A percentile compares a stretch with the other conserved stretches of the same genome.
These are phyloP conservation scores for Drosophila meridiana DNA, from an alignment of 2,888 invertebrate species.

Conservation along the genomic window DNA sequence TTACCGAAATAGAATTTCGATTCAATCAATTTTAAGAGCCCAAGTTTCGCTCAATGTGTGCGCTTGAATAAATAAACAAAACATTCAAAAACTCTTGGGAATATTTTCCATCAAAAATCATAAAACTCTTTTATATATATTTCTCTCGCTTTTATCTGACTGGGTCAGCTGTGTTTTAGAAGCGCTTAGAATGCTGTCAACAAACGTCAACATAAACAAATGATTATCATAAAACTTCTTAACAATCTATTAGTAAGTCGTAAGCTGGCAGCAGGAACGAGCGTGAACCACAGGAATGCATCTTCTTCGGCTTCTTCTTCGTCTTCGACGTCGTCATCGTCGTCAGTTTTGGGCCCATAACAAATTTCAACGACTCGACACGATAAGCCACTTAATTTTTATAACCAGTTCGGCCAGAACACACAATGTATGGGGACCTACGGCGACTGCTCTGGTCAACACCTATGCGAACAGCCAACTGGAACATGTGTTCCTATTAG, in stretches of 20 bases:
- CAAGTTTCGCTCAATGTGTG: constrained; percentile 1
- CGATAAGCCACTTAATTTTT: constrained; percentile 75
- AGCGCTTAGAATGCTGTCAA: constrained; percentile 17
- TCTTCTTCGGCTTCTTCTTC: constrained; percentile 10
- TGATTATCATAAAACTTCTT: constrained; percentile 49
- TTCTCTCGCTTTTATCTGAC: constrained; percentile 30
- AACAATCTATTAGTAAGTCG: constrained; percentile 46
- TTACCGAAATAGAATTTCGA: too few relatives aligned
- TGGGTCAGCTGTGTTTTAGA: constrained; percentile 31
- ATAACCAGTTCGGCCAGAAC: constrained; percentile 41
- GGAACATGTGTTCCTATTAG: constrained; percentile 81
- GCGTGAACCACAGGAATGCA: constrained; percentile 31
- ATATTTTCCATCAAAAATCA: constrained; percentile 3
- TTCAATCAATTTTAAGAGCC: not conserved
- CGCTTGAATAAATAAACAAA: not conserved
- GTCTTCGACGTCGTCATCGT: constrained; percentile 35
- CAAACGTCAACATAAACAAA: constrained; percentile 26
- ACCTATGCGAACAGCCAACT: constrained; percentile 32
- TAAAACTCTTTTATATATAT: constrained; percentile 4
- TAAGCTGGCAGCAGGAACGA: constrained; percentile 16
- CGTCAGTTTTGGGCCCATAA: constrained; percentile 52
- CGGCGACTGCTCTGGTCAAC: constrained; percentile 8
- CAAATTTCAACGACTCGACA: constrained; percentile 67
- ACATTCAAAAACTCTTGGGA: not conserved
- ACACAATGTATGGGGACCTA: constrained; percentile 27